These are phyloP conservation scores for Molossus alvarezi DNA, from an alignment of 2,797 vertebrate genomes.

Conservation along the genomic window DNA sequence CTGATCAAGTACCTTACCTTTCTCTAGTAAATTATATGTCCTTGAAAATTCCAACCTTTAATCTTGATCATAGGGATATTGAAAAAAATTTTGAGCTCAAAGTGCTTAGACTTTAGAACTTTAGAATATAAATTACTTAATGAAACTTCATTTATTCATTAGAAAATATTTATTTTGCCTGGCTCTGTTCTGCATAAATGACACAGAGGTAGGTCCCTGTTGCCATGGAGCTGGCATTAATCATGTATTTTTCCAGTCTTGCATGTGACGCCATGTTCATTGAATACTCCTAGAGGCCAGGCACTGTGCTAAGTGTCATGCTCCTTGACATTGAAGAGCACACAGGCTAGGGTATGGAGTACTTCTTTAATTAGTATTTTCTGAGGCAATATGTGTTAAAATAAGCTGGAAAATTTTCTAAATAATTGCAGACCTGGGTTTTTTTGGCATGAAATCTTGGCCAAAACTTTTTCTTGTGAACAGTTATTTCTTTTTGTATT, in stretches of 20 bases:
- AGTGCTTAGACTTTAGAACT: neutral
- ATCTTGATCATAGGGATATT: neutral
- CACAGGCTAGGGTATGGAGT: neutral
- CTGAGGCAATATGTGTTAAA: neutral
- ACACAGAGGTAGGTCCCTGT: neutral
- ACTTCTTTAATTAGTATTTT: neutral
- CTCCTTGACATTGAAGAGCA: neutral
- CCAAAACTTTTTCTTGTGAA: constrained; percentile 47
- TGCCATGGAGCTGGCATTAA: neutral
- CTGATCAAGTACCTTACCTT: neutral
- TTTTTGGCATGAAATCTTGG: neutral
- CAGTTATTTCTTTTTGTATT: constrained; percentile 33
- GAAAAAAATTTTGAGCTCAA: neutral
- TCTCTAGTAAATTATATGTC: neutral
- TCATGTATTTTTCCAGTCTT: neutral
- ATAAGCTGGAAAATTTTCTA: constrained; percentile 9
- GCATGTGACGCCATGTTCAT: neutral
- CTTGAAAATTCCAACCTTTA: neutral
- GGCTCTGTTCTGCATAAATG: neutral
- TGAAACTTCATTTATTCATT: neutral
- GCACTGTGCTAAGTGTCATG: neutral
- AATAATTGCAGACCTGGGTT: constrained; percentile 2
- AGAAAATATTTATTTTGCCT: neutral
- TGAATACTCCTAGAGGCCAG: neutral
- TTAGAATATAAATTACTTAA: neutral